Base-by-base conservation (phyloP, 1,140 invertebrate species). In the Drosophila gunungcola region DNA sequence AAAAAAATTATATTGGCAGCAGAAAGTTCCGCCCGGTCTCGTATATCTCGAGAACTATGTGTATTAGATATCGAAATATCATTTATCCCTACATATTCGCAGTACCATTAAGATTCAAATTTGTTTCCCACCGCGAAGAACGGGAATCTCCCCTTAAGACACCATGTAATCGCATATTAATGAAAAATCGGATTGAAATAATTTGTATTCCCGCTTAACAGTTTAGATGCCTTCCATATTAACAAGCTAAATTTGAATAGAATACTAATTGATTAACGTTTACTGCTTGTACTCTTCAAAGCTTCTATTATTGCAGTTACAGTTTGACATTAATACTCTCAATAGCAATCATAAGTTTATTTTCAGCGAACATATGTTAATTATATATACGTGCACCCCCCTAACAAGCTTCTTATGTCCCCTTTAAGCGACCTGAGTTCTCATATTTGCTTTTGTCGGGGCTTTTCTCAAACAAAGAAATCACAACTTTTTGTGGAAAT, bases 281-380 rank as follows among this genome's bases (percentile, higher is more conserved):
- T 34, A 51, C 4, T 51, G 49, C 32, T 51, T 51, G 49, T 51
- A 51, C 29, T 36, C 13, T 51, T 51, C 29, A 51, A 32, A 36
- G 49, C 49, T 51, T 51, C 32, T 51, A 51, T 51, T 34, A 34
- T 51, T 51, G 32, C 49, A 51, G 29, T 51, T 36, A 36, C n/a
- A 36, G 49, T 51, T 36, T 51, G 10, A 51, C 49, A 16, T 51
- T 16, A 36, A 51, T 51, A 51, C 29, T 51, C 32, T 51, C 13
- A 21, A 36, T 51, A 51, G 49, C 32, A 36, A 51, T 51, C 32
- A 36, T 16, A 51, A 51, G 13, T 51, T 51, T 36, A 51, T 51
- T 51, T 51, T 51, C 49, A 51, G 49, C 49, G 9, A 51, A 51
- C 49, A 51, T 51, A 32, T 49, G 29, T 51, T 51, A 34, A 36